A percentile compares a stretch with the other conserved stretches of the same genome.
These are phyloP conservation scores for Zygaena filipendulae DNA, from an alignment of 2,888 invertebrate genomes.

Conservation along the genomic window DNA sequence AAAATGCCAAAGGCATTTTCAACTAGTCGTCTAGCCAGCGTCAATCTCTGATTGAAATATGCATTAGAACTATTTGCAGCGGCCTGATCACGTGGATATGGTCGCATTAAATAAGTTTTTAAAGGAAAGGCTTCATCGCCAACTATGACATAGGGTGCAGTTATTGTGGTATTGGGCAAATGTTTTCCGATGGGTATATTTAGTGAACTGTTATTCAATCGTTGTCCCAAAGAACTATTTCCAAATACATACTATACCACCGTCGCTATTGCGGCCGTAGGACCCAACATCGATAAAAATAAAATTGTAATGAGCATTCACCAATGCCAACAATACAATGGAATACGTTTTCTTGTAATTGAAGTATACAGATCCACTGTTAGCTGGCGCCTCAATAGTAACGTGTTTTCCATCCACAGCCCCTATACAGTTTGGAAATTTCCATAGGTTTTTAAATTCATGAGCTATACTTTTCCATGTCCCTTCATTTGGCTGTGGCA, in stretches of 20 bases:
- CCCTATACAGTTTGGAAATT: slow-evolving; percentile 17
- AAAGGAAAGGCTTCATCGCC: slow-evolving; percentile 15
- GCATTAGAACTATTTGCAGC: slow-evolving; percentile 2
- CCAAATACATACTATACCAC: slow-evolving; percentile 14
- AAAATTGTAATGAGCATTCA: slow-evolving; percentile 20
- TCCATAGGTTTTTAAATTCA: slow-evolving; percentile 12
- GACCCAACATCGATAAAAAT: slow-evolving; percentile 17
- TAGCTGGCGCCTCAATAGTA: slow-evolving; percentile 18
- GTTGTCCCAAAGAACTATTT: slow-evolving; percentile 8
- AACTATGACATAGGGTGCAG: slow-evolving; percentile 13
- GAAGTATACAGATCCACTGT: slow-evolving; percentile 16
- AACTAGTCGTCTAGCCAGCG: slow-evolving; percentile 11
- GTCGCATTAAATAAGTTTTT: slow-evolving; percentile 13
- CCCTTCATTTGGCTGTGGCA: slow-evolving; percentile 11
- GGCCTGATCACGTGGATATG: slow-evolving; percentile 9
- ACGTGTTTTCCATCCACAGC: slow-evolving; percentile 23
- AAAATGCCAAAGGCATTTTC: slow-evolving; percentile 14
- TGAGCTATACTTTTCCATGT: slow-evolving; percentile 11
- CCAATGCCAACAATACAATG: slow-evolving; percentile 23
- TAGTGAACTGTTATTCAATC: slow-evolving; percentile 4
- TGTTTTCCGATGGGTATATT: not conserved
- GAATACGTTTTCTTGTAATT: slow-evolving; percentile 22
- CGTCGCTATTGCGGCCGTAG: slow-evolving; percentile 13
- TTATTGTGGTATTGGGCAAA: slow-evolving; percentile 3
- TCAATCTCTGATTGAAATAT: slow-evolving; percentile 9